Evolutionary conservation across 2,113 vertebrate species (phyloP), one percentile per base, ranked within the genome.

Genomic region (Plotosus lineatus): DNA sequence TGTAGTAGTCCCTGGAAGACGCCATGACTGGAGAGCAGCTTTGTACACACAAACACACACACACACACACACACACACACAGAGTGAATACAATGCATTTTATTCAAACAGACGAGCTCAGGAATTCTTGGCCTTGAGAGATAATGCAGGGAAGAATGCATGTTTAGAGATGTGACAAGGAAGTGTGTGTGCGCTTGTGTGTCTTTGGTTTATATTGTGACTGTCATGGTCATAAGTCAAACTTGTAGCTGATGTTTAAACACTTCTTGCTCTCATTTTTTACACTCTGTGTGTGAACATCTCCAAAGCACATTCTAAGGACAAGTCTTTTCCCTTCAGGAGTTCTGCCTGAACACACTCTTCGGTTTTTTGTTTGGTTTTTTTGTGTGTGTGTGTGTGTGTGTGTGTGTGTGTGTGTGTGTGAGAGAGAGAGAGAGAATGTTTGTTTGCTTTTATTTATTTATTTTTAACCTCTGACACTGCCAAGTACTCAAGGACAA

Each of bases 391-490:
- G 72, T 74, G 68, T 72, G 68, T 72, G 68, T 72, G 71, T 55
- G 72, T 14, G 51, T 56, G 48, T 74, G 71, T 74, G 72, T 74
- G 72, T 55, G 73, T 75, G 51, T 56, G 42, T 44, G 66, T 46
- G 66, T 26, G 66, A 26, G 51, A 40, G 53, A n/a, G n/a, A n/a
- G n/a, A n/a, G n/a, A n/a, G n/a, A n/a, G n/a, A n/a, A n/a, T n/a
- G n/a, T n/a, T n/a, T n/a, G n/a, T n/a, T n/a, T n/a, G n/a, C n/a
- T n/a, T n/a, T n/a, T n/a, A n/a, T n/a, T n/a, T n/a, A n/a, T n/a
- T n/a, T n/a, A n/a, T 46, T 89, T 87, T 86, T 91, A 89, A 92
- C 85, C 83, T 86, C 84, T 90, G 85, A 79, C 79, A 81, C 74
- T 83, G 84, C 51, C 81, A 83, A 85, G 82, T 40, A 28, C 56